Percentiles rank a stretch among this genome's conserved stretches.
These are phyloP conservation scores for Conchocele bisecta DNA, from an alignment of 2,888 invertebrate species.

Conservation along the genomic window DNA sequence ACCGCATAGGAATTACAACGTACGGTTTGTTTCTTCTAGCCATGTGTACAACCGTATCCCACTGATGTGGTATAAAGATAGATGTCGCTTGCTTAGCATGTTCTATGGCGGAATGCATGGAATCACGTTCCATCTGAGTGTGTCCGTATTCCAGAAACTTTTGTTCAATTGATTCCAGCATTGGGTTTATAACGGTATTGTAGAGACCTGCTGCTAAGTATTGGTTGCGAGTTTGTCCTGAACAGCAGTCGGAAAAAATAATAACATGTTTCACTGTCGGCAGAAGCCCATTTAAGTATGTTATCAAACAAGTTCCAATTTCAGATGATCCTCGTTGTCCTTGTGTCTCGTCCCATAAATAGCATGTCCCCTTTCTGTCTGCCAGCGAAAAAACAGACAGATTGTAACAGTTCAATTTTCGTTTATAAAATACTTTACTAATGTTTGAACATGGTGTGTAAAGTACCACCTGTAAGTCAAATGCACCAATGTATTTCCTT, in stretches of 20 bases:
- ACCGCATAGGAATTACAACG: slow-evolving; percentile 15
- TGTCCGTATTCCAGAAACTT: slow-evolving; percentile 46
- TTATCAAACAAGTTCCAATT: slow-evolving; percentile 32
- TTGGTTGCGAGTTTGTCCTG: slow-evolving; percentile 39
- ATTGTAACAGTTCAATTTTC: slow-evolving; percentile 44
- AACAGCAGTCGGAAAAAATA: slow-evolving; percentile 39
- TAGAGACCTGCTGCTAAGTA: slow-evolving; percentile 32
- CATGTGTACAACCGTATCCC: slow-evolving; percentile 26
- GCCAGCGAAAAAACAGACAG: slow-evolving; percentile 34
- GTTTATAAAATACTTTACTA: slow-evolving; percentile 34
- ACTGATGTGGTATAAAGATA: slow-evolving; percentile 17
- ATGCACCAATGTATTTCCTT: slow-evolving; percentile 1
- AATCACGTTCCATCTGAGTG: slow-evolving; percentile 36
- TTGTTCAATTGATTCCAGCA: slow-evolving; percentile 30
- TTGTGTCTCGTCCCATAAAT: slow-evolving; percentile 32
- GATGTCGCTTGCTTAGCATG: slow-evolving; percentile 27
- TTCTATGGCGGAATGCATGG: slow-evolving; percentile 34
- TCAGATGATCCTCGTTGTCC: slow-evolving; percentile 37
- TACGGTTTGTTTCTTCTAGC: slow-evolving; percentile 29
- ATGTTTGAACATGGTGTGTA: slow-evolving; percentile 40
- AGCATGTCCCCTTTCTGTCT: slow-evolving; percentile 22
- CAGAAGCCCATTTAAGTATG: slow-evolving; percentile 16
- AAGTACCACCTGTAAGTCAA: slow-evolving; percentile 45
- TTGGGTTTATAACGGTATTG: slow-evolving; percentile 9
- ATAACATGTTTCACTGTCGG: slow-evolving; percentile 17